These are phyloP conservation scores for Isotomurus palustris DNA, from an alignment of 2,888 invertebrate species.

Conservation along the genomic window DNA sequence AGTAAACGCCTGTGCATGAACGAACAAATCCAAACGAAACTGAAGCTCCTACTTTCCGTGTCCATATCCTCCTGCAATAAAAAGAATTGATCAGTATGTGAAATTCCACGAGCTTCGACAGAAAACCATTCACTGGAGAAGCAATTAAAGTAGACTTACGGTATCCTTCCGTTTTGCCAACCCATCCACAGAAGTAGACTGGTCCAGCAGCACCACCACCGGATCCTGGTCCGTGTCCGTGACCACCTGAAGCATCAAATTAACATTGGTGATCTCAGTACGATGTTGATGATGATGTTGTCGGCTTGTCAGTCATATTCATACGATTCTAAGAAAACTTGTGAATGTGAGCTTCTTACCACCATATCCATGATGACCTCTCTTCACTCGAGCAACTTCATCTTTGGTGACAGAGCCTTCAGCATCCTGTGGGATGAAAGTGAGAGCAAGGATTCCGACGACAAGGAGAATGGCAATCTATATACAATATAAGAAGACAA, in stretches of 20 bases:
- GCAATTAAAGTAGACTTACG: not conserved
- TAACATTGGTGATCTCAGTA: no score
- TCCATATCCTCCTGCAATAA: not conserved
- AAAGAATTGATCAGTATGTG: not conserved
- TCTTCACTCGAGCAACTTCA: not conserved
- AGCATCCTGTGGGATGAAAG: not conserved
- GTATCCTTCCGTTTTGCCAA: conserved; percentile 5
- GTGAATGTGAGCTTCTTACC: no score
- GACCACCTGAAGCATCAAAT: not conserved
- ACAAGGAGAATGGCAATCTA: not conserved
- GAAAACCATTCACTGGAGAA: not conserved
- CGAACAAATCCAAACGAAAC: no score
- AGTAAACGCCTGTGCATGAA: no score
- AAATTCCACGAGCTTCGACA: not conserved
- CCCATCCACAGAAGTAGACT: conserved; percentile 9
- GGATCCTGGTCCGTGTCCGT: conserved; percentile 4
- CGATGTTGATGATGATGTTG: no score
- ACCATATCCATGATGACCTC: conserved; percentile 3
- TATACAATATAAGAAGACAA: no score
- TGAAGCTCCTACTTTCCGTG: conserved; percentile 4
- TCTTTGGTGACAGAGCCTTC: conserved; percentile 2
- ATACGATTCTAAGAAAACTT: no score
- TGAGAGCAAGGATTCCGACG: conserved; percentile 2
- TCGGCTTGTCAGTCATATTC: no score
- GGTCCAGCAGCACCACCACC: conserved; percentile 10